Evolutionary conservation across 1,140 invertebrate genomes (phyloP).

Genomic region (Dendroctonus valens): DNA sequence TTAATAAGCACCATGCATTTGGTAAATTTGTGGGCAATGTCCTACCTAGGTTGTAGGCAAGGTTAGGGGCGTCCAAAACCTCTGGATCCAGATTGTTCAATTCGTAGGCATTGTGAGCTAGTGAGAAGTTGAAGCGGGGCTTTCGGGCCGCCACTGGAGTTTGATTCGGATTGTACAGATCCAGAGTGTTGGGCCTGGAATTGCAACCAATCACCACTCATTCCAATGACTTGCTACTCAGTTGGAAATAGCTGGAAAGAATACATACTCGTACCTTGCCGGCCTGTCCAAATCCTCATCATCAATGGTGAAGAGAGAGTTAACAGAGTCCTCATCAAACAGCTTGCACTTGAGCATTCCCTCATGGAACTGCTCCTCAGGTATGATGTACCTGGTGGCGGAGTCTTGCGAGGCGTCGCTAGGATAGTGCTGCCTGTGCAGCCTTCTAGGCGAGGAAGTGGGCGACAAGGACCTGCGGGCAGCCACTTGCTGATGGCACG

Average conservation of each 20-base stretch:
- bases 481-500: slow-evolving; percentile 46
- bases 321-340: slow-evolving; percentile 46
- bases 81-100: slow-evolving; percentile 62
- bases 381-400: slow-evolving; percentile 28
- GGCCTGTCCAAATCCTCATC: slow-evolving; percentile 45
- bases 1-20: too few relatives aligned
- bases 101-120: slow-evolving; percentile 62
- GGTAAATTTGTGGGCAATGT: too few relatives aligned
- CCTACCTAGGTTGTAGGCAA: slow-evolving; percentile 46
- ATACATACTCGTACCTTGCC: slow-evolving; percentile 34
- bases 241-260: neutral
- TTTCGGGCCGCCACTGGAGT: slow-evolving; percentile 51
- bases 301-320: slow-evolving; percentile 46
- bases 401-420: slow-evolving; percentile 47
- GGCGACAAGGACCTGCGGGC: slow-evolving; percentile 61
- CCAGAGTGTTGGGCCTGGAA: slow-evolving; percentile 54
- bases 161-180: slow-evolving; percentile 53
- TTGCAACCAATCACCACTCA: neutral
- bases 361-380: slow-evolving; percentile 48
- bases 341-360: slow-evolving; percentile 45
- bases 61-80: slow-evolving; percentile 59
- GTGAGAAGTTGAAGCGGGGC: slow-evolving; percentile 56
- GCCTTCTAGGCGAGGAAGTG: slow-evolving; percentile 61
- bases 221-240: neutral
- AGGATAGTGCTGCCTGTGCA: slow-evolving; percentile 47